These are phyloP conservation scores for Parasteatoda tepidariorum DNA, from an alignment of 1,140 invertebrate species.

Conservation along the genomic window DNA sequence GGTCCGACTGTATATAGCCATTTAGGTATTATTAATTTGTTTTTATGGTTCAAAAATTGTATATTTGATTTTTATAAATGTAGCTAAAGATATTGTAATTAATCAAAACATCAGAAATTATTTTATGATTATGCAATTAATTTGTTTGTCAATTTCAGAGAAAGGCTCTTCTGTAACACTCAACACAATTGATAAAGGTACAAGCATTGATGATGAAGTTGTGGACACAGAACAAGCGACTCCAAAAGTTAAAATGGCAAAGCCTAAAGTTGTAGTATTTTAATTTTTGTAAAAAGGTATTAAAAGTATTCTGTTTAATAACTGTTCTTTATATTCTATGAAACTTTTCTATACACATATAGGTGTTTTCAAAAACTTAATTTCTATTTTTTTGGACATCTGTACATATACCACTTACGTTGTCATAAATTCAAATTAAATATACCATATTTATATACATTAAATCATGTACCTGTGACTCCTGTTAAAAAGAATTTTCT, in stretches of 20 bases:
- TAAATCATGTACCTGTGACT: too few relatives aligned
- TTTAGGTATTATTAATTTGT: not conserved
- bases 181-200: slow-evolving; percentile 18
- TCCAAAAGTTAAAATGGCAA: not conserved
- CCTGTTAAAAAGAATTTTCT: too few relatives aligned
- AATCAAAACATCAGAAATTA: not conserved
- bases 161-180: not conserved
- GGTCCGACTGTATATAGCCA: not conserved
- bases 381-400: not conserved
- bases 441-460: too few relatives aligned
- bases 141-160: slow-evolving; percentile 1
- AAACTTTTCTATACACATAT: not conserved
- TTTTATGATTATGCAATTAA: not conserved
- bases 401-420: not conserved
- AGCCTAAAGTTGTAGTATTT: slow-evolving; percentile 33
- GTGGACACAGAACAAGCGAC: not conserved
- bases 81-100: not conserved
- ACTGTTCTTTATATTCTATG: not conserved
- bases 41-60: not conserved
- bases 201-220: slow-evolving; percentile 29
- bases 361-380: not conserved
- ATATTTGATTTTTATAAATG: not conserved
- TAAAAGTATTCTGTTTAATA: not conserved
- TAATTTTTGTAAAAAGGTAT: not conserved
- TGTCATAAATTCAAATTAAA: not conserved